Percentiles rank a stretch among this genome's conserved stretches.
phyloP scores from a whole-genome alignment of 2,888 invertebrate species.

The Pomacea canaliculata region DNA sequence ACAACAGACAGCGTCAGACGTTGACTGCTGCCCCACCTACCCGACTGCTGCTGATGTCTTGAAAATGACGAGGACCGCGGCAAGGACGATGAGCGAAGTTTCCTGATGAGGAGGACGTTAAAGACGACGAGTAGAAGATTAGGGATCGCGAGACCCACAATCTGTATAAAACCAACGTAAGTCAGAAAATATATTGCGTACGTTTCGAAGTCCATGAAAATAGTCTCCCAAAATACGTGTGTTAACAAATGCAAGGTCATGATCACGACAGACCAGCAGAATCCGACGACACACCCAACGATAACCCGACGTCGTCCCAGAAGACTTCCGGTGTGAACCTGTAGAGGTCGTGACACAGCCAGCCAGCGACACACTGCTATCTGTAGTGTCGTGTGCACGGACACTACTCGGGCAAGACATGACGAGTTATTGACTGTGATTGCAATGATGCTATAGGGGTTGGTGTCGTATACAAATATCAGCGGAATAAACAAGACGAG shows the following conservation, averaged over 20 bases:
- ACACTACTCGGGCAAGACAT: background rate
- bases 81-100: no score
- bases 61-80: no score
- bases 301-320: background rate
- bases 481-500: background rate
- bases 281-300: background rate
- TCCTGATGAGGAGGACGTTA: constrained; percentile 3
- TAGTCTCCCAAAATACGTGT: no score
- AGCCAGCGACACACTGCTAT: constrained; percentile 10
- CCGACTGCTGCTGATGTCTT: no score
- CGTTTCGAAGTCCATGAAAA: no score
- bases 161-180: background rate
- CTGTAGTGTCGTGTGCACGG: constrained; percentile 5
- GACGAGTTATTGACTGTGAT: background rate
- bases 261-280: background rate
- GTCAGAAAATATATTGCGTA: background rate
- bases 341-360: constrained; percentile 7
- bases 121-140: constrained; percentile 2
- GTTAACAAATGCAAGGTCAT: background rate
- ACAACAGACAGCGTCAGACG: no score
- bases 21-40: no score
- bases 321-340: background rate
- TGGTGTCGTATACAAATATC: background rate
- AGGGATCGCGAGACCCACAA: constrained; percentile 2
- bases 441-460: no score